Conservation (phyloP, 1,140 invertebrate genomes). For the Rhizoglyphus robini region DNA sequence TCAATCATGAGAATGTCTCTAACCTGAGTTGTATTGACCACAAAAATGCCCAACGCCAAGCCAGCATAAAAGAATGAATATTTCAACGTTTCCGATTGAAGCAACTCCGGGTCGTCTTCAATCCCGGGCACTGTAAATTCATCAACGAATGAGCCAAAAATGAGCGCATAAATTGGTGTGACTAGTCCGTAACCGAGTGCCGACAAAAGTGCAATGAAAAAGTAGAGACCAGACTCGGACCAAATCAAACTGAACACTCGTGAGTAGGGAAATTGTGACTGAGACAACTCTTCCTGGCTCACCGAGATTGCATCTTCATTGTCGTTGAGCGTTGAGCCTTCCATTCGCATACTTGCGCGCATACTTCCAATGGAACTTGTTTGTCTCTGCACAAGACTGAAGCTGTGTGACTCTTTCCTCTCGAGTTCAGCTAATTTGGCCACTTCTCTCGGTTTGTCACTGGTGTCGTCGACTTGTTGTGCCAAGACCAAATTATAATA, state of each 20-base stretch:
- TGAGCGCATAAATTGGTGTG: conserved; percentile 21
- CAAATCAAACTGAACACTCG: conserved; percentile 5
- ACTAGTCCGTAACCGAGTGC: conserved; percentile 18
- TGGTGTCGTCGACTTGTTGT: conserved; percentile 4
- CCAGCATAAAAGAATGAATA: conserved; percentile 8
- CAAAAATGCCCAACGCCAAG: conserved; percentile 14
- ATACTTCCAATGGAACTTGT: no score
- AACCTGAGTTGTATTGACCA: conserved; percentile 12
- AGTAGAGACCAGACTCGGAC: conserved; percentile 1
- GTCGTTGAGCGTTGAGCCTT: no score
- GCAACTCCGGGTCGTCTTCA: neutral
- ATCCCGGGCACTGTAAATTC: neutral
- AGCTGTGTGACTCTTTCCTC: no score
- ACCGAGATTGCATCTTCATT: no score
- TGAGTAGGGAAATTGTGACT: neutral
- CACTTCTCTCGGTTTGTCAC: no score
- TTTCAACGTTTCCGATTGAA: neutral
- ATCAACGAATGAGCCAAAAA: conserved; percentile 18
- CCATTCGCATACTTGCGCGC: neutral
- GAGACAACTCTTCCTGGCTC: neutral
- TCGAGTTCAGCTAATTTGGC: no score
- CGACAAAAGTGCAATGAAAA: neutral
- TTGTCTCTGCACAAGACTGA: no score
- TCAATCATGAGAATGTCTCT: neutral
- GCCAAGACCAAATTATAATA: conserved; percentile 13